phyloP scores from a whole-genome alignment of 2,113 vertebrate genomes.

The Mastomys natalensis region DNA sequence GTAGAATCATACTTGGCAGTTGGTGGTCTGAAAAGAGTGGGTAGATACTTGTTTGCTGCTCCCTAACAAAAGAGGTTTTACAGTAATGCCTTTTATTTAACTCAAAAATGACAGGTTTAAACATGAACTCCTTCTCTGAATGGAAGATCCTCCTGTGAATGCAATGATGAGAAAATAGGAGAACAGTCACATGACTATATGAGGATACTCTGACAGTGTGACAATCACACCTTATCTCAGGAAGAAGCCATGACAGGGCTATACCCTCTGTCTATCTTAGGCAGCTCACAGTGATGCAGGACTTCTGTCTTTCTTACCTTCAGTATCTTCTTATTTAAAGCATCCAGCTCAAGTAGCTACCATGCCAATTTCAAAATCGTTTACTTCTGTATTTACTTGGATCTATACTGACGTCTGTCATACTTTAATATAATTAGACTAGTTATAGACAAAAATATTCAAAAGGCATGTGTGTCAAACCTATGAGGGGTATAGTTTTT shows the following conservation, averaged over 20 bases:
- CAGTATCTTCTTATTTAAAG: neutral
- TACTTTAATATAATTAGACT: neutral
- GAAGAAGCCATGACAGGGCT: neutral
- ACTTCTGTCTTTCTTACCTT: neutral
- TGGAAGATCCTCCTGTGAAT: neutral
- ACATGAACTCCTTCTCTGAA: neutral
- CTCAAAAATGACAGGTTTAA: neutral
- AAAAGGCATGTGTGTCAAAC: constrained; percentile 12
- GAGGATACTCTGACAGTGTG: neutral
- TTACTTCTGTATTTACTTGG: neutral
- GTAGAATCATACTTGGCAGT: neutral
- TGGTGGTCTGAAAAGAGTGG: neutral
- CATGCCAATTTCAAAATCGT: neutral
- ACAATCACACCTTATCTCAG: neutral
- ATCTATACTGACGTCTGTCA: neutral
- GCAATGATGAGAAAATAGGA: neutral
- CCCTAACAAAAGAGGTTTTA: neutral
- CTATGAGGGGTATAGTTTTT: neutral
- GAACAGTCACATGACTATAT: neutral
- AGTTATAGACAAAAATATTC: neutral
- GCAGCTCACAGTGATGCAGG: neutral
- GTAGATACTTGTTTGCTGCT: neutral
- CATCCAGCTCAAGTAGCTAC: neutral
- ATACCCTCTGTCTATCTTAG: neutral
- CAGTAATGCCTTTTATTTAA: neutral